phyloP scores from a whole-genome alignment of 2,888 invertebrate genomes.

The Ommatoiulus sabulosus region DNA sequence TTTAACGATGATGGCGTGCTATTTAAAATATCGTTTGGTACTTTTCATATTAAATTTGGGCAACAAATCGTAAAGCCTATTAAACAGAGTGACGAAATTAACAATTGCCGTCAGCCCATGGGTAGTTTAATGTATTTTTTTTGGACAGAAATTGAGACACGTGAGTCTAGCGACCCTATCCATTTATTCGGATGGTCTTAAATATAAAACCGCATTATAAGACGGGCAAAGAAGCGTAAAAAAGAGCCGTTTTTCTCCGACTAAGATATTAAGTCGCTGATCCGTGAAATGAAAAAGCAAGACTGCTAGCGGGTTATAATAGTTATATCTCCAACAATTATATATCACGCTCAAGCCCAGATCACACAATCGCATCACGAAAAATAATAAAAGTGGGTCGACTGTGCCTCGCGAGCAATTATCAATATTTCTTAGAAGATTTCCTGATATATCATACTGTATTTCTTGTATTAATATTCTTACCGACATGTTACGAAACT shows the following conservation, averaged over 20 bases:
- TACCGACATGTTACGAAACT: no score
- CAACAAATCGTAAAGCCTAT: background rate
- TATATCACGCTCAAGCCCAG: background rate
- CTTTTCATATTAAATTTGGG: background rate
- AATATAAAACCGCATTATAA: constrained; percentile 28
- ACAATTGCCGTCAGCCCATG: background rate
- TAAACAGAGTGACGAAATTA: constrained; percentile 22
- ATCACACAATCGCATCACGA: constrained; percentile 15
- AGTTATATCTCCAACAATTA: constrained; percentile 22
- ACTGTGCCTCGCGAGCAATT: background rate
- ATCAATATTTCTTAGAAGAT: background rate
- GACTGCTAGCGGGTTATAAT: constrained; percentile 2
- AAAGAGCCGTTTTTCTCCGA: background rate
- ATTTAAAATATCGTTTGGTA: no score
- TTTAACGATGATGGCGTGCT: no score
- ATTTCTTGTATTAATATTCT: no score
- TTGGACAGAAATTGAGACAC: background rate
- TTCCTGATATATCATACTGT: no score
- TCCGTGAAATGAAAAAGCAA: constrained; percentile 34
- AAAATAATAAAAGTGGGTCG: background rate
- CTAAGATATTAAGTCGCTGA: constrained; percentile 28
- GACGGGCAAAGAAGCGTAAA: constrained; percentile 1
- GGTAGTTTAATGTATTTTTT: background rate
- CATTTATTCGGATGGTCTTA: constrained; percentile 14
- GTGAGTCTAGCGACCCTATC: background rate